These are phyloP conservation scores for Steinernema khuongi DNA, from an alignment of 1,140 invertebrate genomes.

Conservation along the genomic window DNA sequence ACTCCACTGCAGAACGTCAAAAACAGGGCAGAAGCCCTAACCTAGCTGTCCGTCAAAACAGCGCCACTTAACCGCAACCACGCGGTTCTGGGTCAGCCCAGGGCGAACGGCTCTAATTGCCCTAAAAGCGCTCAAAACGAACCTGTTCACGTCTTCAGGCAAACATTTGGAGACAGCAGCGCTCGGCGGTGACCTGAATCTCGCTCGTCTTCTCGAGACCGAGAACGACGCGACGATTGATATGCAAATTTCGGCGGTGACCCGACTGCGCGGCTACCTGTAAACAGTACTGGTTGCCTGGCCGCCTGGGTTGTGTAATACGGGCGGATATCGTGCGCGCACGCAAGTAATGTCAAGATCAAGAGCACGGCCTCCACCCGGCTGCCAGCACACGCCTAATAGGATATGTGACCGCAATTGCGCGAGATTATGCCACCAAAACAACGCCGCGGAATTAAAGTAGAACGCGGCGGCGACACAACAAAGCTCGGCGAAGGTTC, in stretches of 20 bases:
- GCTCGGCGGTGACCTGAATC: too few relatives aligned
- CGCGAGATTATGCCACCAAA: not conserved
- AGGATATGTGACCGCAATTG: not conserved
- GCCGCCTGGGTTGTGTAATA: not conserved
- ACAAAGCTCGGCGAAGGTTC: too few relatives aligned
- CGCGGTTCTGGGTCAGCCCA: too few relatives aligned
- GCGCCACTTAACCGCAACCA: too few relatives aligned
- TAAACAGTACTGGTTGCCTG: not conserved
- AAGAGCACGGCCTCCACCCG: too few relatives aligned
- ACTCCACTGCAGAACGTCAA: too few relatives aligned
- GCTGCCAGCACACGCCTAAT: not conserved
- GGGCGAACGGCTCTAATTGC: too few relatives aligned
- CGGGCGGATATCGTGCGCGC: not conserved
- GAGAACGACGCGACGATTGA: slow-evolving; percentile 11
- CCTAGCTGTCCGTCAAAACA: too few relatives aligned
- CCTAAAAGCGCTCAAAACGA: too few relatives aligned
- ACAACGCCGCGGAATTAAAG: not conserved
- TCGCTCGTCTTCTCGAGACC: slow-evolving; percentile 1
- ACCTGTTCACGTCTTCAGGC: too few relatives aligned
- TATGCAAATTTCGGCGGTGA: not conserved
- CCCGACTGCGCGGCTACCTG: slow-evolving; percentile 10
- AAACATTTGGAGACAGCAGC: too few relatives aligned
- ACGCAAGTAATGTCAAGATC: slow-evolving; percentile 4
- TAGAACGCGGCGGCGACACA: not conserved
- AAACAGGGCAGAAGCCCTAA: too few relatives aligned